Base-by-base conservation (phyloP, 2,888 invertebrate genomes). In the Clusia tigrina region DNA sequence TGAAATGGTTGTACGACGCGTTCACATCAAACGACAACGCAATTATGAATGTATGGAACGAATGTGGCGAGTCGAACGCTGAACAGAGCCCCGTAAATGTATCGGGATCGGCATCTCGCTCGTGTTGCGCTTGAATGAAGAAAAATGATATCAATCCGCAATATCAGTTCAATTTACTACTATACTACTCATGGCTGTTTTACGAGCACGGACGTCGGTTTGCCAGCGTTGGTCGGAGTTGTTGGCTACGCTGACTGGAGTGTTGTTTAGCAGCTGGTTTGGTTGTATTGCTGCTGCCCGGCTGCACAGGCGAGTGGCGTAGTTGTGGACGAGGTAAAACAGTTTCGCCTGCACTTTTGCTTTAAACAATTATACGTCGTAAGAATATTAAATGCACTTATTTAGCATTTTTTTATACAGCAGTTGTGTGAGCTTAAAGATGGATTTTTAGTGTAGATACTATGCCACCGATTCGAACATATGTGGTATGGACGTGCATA, bases 321-420 rank as follows among this genome's bases (percentile, higher is more conserved):
- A n/a, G n/a, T n/a, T 42, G 12, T 20, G 22, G 48, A 18, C 64
- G 26, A n/a, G n/a, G n/a, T n/a, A n/a, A 38, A 46, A 53, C 55
- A 55, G 24, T 32, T 64, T 54, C 22, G 46, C n/a, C 20, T 26
- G 26, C 26, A 42, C 48, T 18, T 22, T 48, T 48, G 22, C 48
- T 20, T 22, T 20, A 48, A 48, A 20, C 48, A 22, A 20, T 48
- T 59, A 37, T 18, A 57, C 58, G 60, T 55, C 52, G 24, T 56
- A 24, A 55, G 63, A 63, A 63, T 66, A 53, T 61, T 42, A 63
- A 63, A 66, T 61, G 55, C 58, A 52, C 54, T 38, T 25, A 46
- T 54, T 42, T 54, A 20, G 9, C 17, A 26, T 25, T 46, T 48
- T 48, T 23, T 23, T n/a, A n/a, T n/a, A n/a, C n/a, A n/a, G n/a